phyloP scores from a whole-genome alignment of 1,140 invertebrate genomes.

The Temnothorax nylanderi region DNA sequence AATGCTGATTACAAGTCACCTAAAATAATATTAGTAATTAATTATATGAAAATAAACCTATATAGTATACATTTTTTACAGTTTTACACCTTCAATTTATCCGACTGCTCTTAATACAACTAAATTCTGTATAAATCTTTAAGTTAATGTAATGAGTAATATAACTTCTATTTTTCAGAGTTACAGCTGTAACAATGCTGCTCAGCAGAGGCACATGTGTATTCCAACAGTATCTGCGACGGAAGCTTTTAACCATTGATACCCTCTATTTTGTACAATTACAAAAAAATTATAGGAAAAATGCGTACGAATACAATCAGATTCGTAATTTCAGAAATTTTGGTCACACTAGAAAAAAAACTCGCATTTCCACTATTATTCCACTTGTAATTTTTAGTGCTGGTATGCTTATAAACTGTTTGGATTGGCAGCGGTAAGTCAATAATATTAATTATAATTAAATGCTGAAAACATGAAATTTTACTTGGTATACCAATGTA shows the following conservation, averaged over 20 bases:
- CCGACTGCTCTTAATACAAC: background rate
- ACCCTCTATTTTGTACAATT: background rate
- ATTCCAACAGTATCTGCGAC: background rate
- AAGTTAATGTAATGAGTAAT: background rate
- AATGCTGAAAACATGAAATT: background rate
- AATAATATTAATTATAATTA: background rate
- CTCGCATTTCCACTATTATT: background rate
- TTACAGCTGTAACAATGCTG: background rate
- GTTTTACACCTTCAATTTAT: background rate
- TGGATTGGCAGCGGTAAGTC: constrained; percentile 37
- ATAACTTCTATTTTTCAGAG: background rate
- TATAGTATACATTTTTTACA: too few species aligned
- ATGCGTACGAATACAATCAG: constrained; percentile 11
- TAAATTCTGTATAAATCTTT: background rate
- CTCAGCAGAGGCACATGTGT: background rate
- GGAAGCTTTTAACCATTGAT: background rate
- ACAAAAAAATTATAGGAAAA: background rate
- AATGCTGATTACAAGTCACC: too few species aligned
- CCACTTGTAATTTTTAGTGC: background rate
- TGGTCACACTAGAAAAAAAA: constrained; percentile 13
- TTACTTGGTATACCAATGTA: background rate
- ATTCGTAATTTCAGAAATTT: constrained; percentile 35
- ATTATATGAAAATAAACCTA: too few species aligned
- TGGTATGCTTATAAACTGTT: background rate
- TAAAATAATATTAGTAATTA: too few species aligned